A percentile compares a stretch with the other conserved stretches of the same genome.
These are phyloP conservation scores for Trichogramma dendrolimi DNA, from an alignment of 2,888 invertebrate genomes.

Conservation along the genomic window DNA sequence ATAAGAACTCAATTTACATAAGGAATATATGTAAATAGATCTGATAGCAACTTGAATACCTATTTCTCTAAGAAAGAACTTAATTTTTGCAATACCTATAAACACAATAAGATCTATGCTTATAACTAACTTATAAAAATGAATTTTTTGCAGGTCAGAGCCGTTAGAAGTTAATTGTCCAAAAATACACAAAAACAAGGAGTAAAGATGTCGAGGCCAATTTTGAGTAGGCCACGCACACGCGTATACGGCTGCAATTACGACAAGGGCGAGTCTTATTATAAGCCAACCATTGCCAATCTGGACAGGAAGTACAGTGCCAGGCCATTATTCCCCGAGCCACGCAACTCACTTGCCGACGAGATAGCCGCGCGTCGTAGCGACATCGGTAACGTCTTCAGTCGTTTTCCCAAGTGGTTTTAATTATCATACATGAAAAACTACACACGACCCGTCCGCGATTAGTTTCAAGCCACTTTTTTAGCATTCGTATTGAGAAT, in stretches of 20 bases:
- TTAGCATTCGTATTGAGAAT: no score
- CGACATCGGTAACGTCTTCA: conserved; percentile 52
- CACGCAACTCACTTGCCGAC: conserved; percentile 54
- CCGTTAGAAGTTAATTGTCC: no score
- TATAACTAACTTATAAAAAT: no score
- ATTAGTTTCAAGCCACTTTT: no score
- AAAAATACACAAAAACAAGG: not conserved
- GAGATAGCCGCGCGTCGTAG: conserved; percentile 56
- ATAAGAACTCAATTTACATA: no score
- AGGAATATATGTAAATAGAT: no score
- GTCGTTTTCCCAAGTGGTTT: conserved; percentile 53
- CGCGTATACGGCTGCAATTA: conserved; percentile 83
- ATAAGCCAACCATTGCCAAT: conserved; percentile 71
- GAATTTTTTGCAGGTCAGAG: no score
- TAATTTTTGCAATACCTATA: no score
- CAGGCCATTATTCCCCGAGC: conserved; percentile 51
- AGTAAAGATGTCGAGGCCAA: conserved; percentile 50
- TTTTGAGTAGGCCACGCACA: conserved; percentile 64
- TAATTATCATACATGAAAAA: conserved; percentile 28
- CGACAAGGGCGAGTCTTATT: conserved; percentile 79
- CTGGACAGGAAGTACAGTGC: conserved; percentile 68
- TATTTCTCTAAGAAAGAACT: no score
- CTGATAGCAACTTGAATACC: no score
- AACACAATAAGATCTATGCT: no score
- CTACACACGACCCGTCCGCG: no score